Evolutionary conservation across 2,113 vertebrate genomes (phyloP), one percentile per base, ranked within the genome.

Genomic region (Rhea pennata): DNA sequence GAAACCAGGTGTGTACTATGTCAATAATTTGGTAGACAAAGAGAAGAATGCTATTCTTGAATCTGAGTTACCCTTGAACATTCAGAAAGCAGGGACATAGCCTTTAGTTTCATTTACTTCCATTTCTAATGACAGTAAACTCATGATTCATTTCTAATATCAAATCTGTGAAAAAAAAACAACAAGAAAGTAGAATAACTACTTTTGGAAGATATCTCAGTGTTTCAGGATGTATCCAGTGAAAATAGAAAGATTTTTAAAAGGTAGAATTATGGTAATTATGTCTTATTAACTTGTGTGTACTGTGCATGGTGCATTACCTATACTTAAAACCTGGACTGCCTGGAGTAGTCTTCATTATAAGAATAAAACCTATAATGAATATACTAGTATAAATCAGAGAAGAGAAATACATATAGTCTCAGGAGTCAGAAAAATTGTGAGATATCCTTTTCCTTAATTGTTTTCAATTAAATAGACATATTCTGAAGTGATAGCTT

Each of bases 51-150:
- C 6, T 61, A 23, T 42, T 75, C 66, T n/a, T 76, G 24, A 79
- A 26, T 39, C 87, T 64, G 5, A 93, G 27, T 59, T 78, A 59
- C 13, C 8, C 56, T 88, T 92, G 48, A 91, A 71, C 19, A 87
- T 78, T 89, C 42, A 75, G 82, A 62, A 16, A 85, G 21, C 7
- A 69, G 31, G 33, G 39, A 56, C 75, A 7, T 9, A 79, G n/a
- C 10, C 90, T 96, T 92, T 91, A 65, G 53, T 76, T 89, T 92
- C 6, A 6, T 85, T 64, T 88, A 17, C 74, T 84, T 87, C 65
- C 71, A 42, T 62, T 81, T 48, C 69, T 95, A 88, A 62, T 42
- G 69, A 77, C 65, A 53, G 51, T 50, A 67, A 97, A 36, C 8
- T 24, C 23, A 59, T 91, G 39, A 87, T 95, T 93, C 87, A 56